phyloP scores from a whole-genome alignment of 2,888 invertebrate species.

The Entomobrya proxima region DNA sequence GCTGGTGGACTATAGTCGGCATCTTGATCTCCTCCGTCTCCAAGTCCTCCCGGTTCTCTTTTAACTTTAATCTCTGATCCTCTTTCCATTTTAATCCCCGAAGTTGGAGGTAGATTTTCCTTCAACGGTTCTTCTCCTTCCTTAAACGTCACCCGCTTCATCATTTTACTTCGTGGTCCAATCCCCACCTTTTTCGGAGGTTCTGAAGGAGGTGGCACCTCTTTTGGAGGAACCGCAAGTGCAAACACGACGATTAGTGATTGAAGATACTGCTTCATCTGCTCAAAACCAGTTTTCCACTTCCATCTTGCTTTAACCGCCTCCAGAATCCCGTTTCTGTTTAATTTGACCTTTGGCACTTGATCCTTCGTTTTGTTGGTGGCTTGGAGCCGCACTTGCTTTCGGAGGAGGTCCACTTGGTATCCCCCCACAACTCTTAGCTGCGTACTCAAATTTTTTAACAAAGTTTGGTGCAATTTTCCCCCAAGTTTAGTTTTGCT shows the following conservation, averaged over 20 bases:
- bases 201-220: neutral
- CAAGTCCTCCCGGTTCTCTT: neutral
- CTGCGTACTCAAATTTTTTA: no score
- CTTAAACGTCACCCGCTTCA: neutral
- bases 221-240: slow-evolving; percentile 32
- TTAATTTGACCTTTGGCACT: neutral
- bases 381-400: no score
- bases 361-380: no score
- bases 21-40: neutral
- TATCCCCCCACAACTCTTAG: no score
- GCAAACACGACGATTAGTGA: slow-evolving; percentile 50
- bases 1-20: slow-evolving; percentile 10
- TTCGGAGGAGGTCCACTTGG: no score
- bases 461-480: no score
- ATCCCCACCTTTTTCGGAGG: neutral
- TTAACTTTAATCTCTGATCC: neutral
- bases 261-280: slow-evolving; percentile 43
- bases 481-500: no score
- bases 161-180: slow-evolving; percentile 5
- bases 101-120: slow-evolving; percentile 41
- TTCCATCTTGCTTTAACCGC: slow-evolving; percentile 12
- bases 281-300: slow-evolving; percentile 11
- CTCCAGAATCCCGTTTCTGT: neutral
- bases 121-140: neutral
- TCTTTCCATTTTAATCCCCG: neutral